A percentile compares a stretch with the other conserved stretches of the same genome.
These are phyloP conservation scores for Latheticus oryzae DNA, from an alignment of 2,888 invertebrate species.

Conservation along the genomic window DNA sequence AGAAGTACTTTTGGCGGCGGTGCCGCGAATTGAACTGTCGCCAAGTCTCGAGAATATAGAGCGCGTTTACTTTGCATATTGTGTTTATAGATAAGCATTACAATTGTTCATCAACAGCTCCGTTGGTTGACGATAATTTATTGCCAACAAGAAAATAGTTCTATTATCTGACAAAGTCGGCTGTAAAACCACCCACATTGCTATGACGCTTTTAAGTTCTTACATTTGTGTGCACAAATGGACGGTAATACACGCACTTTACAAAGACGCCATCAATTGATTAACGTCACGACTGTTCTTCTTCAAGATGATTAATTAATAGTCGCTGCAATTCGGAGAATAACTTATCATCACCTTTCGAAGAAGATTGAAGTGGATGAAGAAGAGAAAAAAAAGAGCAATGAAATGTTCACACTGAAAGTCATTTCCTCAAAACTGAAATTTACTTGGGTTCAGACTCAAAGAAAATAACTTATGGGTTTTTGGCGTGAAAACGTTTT, in stretches of 20 bases:
- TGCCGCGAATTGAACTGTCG: constrained; percentile 4
- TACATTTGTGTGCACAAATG: constrained; percentile 40
- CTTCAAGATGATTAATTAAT: constrained; percentile 38
- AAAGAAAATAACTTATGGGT: too few species aligned
- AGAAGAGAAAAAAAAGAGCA: background rate
- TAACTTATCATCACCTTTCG: constrained; percentile 12
- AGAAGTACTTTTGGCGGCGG: background rate
- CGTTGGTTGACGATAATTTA: constrained; percentile 47
- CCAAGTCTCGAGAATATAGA: constrained; percentile 7
- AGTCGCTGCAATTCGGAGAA: constrained; percentile 5
- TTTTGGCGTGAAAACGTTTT: too few species aligned
- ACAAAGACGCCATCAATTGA: constrained; percentile 41
- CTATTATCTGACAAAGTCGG: constrained; percentile 39
- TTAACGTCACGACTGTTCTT: constrained; percentile 40
- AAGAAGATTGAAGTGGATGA: constrained; percentile 3
- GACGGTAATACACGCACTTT: constrained; percentile 37
- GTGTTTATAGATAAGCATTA: constrained; percentile 44
- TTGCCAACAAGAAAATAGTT: constrained; percentile 46
- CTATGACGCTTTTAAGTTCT: constrained; percentile 29
- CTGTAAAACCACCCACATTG: constrained; percentile 43
- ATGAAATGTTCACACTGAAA: too few species aligned
- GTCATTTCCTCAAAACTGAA: too few species aligned
- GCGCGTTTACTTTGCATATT: constrained; percentile 41
- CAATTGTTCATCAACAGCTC: constrained; percentile 49
- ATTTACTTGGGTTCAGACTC: too few species aligned